Conservation (phyloP, 1,140 invertebrate species). For the Rhyacophila brunnea region DNA sequence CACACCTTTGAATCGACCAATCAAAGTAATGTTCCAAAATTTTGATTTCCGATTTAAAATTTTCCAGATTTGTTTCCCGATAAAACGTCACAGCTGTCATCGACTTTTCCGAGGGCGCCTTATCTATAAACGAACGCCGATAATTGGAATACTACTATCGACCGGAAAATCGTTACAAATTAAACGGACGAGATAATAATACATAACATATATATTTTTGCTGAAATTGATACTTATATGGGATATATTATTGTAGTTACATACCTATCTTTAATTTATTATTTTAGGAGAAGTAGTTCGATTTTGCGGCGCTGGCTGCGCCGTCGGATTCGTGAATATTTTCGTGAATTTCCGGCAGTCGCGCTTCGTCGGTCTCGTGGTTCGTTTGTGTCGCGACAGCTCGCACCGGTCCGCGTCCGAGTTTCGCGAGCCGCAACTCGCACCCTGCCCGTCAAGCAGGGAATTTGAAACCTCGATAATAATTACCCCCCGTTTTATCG, state of each 20-base stretch:
- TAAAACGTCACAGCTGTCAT: too few relatives aligned
- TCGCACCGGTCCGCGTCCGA: not conserved
- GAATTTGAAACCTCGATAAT: not conserved
- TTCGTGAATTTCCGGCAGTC: conserved; percentile 8
- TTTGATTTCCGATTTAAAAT: not conserved
- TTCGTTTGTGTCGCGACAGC: conserved; percentile 3
- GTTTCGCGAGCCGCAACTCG: not conserved
- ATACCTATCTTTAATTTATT: too few relatives aligned
- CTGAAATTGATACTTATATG: too few relatives aligned
- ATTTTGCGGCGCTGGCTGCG: conserved; percentile 10
- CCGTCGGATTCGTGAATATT: not conserved
- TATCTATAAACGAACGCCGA: too few relatives aligned
- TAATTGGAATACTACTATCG: too few relatives aligned
- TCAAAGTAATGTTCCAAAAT: conserved; percentile 3
- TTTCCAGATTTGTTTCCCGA: too few relatives aligned
- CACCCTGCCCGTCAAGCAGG: not conserved
- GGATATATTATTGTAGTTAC: too few relatives aligned
- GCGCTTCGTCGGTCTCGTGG: conserved; percentile 13
- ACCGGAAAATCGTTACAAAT: too few relatives aligned
- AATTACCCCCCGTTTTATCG: not conserved
- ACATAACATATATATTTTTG: too few relatives aligned
- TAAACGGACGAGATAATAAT: too few relatives aligned
- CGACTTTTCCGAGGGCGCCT: too few relatives aligned
- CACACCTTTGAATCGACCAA: conserved; percentile 21
- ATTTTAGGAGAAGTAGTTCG: conserved; percentile 4